phyloP scores from a whole-genome alignment of 2,113 vertebrate species.

The Oreamnos americanus region DNA sequence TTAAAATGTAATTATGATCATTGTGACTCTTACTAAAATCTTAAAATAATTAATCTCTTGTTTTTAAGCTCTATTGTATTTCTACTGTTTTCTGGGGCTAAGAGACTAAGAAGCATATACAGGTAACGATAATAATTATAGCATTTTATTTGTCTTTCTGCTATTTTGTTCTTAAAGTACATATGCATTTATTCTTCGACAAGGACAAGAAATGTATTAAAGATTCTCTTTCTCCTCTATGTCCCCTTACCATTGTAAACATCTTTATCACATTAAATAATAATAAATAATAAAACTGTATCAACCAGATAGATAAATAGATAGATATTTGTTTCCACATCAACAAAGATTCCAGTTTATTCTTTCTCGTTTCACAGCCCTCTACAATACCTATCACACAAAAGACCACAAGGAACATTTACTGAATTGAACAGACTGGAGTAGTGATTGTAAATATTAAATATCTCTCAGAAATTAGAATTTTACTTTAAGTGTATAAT shows the following conservation, averaged over 20 bases:
- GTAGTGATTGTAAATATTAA: not conserved
- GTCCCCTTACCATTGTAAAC: not conserved
- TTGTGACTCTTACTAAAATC: not conserved
- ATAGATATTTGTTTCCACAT: not conserved
- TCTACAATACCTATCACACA: not conserved
- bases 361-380: not conserved
- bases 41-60: constrained; percentile 8
- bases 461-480: not conserved
- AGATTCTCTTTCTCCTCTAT: not conserved
- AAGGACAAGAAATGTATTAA: not conserved
- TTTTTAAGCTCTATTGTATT: not conserved
- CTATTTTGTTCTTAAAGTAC: not conserved
- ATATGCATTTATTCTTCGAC: not conserved
- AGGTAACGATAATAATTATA: not conserved
- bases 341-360: not conserved
- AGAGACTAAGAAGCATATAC: not conserved
- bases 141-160: not conserved
- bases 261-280: not conserved
- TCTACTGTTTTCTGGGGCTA: not conserved
- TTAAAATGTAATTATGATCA: not conserved
- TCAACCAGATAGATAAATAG: not conserved
- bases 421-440: not conserved
- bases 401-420: not conserved
- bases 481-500: not conserved
- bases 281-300: not conserved